Evolutionary conservation across 2,113 vertebrate genomes (phyloP).

Genomic region (Tenebrosternarchus preto): DNA sequence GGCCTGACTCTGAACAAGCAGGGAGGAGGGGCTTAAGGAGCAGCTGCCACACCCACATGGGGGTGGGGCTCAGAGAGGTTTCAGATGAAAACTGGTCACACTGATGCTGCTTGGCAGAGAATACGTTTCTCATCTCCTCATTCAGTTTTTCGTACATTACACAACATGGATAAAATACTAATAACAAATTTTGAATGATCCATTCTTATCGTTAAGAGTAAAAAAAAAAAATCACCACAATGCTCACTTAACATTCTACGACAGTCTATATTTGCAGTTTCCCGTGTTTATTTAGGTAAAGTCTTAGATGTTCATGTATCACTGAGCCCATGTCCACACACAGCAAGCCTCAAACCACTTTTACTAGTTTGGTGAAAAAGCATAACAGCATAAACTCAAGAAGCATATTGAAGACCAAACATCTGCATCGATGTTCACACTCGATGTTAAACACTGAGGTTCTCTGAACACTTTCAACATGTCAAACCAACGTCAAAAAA

Average conservation of each 20-base stretch:
- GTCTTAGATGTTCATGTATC: not conserved
- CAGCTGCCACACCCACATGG: not conserved
- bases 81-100: too few species aligned
- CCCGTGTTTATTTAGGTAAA: constrained; percentile 2
- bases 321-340: not conserved
- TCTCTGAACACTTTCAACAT: not conserved
- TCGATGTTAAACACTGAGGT: not conserved
- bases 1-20: not conserved
- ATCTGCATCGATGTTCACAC: not conserved
- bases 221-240: too few species aligned
- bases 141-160: too few species aligned
- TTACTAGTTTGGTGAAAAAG: constrained; percentile 1
- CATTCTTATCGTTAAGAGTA: not conserved
- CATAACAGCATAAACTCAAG: not conserved
- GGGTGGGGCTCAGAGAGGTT: too few species aligned
- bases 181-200: not conserved
- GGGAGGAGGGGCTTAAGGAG: not conserved
- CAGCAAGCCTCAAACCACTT: constrained; percentile 14
- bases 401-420: not conserved
- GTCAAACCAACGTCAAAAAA: not conserved
- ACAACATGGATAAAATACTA: not conserved
- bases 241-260: constrained; percentile 19
- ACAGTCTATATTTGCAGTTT: constrained; percentile 10
- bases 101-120: too few species aligned
- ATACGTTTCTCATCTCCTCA: too few species aligned